Evolutionary conservation across 2,888 invertebrate species (phyloP), one percentile per base, ranked within the genome.

Genomic region (Drosophila bunnanda): DNA sequence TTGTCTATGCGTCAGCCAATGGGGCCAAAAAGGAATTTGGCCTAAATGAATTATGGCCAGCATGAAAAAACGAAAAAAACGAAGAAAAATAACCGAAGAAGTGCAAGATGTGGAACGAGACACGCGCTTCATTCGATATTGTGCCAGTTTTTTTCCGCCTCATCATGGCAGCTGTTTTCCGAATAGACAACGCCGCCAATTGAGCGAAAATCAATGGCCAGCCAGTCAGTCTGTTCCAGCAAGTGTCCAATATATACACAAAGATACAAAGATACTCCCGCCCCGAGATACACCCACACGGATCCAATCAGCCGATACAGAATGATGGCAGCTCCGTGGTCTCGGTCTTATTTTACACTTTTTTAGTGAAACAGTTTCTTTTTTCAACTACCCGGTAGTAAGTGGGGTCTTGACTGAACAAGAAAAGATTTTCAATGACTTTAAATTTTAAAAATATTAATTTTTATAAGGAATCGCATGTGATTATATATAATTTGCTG

Each of bases 191-290:
- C 76, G 65, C 44, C 56, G 67, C 66, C 85, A 81, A 79, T 84
- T 84, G 82, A 73, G 79, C 77, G 67, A 76, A 78, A 87, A 83
- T 82, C 88, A 81, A 83, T 84, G 82, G 72, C 54, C 66, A 60
- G 50, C 60, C 62, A 61, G 62, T 54, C 34, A 20, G 62, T 44
- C 46, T 32, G 41, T 30, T 12, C 15, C 44, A 53, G 61, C 58
- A 59, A 34, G 62, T 62, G 65, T 44, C 46, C 59, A 58, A 22
- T 54, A 52, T 44, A 53, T 46, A 64, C 66, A 22, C 32, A 41
- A 13, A 44, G 43, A 41, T 22, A n/a, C 41, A 32, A 17, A 25
- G 46, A 60, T 43, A 62, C 30, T 10, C 22, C 20, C 25, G 34
- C 41, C 48, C 32, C 8, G 6, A 17, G 41, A 17, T 8, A 25